A percentile compares a stretch with the other conserved stretches of the same genome.
Conservation (phyloP, 2,113 vertebrate species). For the Corvus hawaiiensis region DNA sequence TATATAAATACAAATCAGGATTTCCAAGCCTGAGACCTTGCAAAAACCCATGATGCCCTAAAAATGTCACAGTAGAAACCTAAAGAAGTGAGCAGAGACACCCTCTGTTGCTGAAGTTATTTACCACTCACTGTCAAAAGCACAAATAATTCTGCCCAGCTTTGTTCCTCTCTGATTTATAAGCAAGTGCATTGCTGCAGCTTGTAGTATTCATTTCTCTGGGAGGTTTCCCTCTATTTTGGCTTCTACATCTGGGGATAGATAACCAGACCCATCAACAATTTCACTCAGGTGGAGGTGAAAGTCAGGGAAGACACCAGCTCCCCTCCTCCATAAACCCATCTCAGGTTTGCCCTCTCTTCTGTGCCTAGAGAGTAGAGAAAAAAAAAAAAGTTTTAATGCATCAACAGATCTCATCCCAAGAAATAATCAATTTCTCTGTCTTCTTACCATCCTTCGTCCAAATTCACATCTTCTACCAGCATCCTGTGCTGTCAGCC, state of each 20-base stretch:
- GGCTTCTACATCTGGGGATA: neutral
- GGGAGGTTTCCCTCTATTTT: neutral
- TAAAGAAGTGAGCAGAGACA: neutral
- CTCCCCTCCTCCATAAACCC: neutral
- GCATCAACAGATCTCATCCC: neutral
- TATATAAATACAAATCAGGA: neutral
- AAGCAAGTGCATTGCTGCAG: neutral
- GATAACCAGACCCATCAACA: neutral
- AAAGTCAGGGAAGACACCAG: neutral
- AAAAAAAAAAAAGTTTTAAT: neutral
- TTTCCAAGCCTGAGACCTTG: neutral
- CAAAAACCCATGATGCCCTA: neutral
- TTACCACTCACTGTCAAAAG: neutral
- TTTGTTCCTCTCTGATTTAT: neutral
- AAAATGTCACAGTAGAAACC: neutral
- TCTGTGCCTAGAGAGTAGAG: neutral
- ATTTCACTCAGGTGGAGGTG: neutral
- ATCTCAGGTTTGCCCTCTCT: neutral
- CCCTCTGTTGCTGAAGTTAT: neutral
- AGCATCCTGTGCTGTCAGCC: neutral
- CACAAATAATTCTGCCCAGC: neutral
- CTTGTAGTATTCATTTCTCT: neutral
- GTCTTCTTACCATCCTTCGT: neutral
- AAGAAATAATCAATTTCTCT: neutral
- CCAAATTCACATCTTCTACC: neutral